Evolutionary conservation across 2,888 invertebrate genomes (phyloP), one percentile per base, ranked within the genome.

Genomic region (Eristalinus aeneus): DNA sequence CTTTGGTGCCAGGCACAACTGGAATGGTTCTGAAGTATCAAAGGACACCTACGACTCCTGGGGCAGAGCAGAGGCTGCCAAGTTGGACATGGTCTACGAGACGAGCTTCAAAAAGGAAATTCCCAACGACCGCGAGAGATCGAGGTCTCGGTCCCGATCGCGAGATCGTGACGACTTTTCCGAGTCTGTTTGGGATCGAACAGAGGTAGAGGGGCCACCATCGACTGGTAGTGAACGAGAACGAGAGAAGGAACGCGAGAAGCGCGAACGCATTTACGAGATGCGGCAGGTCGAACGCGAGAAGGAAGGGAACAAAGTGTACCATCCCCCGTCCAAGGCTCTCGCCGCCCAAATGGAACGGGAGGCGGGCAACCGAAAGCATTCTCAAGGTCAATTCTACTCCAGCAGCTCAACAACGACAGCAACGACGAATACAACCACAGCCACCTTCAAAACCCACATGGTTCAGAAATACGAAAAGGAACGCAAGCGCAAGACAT

Each of bases 401-500:
- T 46, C 46, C 16, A 46, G 4, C 16, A 46, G 46, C 4, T 34
- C 86, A 2, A 56, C 12, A n/a, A 68, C 82, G 9, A 79, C 88
- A 3, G 85, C 89, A 11, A 87, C 82, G 5, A 68, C 71, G 0
- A 76, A 69, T 4, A 89, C 67, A 4, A 94, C 94, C 73, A 93
- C 95, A 65, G 95, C 95, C 0, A 96, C 96, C 0, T 96, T 96
- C 89, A 94, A 95, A 89, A 96, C 96, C 0, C 96, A 96, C 89
- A 95, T 95, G 95, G 95, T 94, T 0, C 94, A 95, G 90, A 95
- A 95, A 88, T 95, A 95, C 89, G 93, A 95, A 88, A 92, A 94
- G 75, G 96, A 96, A 89, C 94, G 95, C 3, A 96, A 96, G 88
- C 95, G 96, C 81, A 94, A 96, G 89, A 95, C 95, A 75, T 96